Percentiles rank a stretch among this genome's conserved stretches.
phyloP scores from a whole-genome alignment of 1,140 invertebrate genomes.

The Heliconius himera region DNA sequence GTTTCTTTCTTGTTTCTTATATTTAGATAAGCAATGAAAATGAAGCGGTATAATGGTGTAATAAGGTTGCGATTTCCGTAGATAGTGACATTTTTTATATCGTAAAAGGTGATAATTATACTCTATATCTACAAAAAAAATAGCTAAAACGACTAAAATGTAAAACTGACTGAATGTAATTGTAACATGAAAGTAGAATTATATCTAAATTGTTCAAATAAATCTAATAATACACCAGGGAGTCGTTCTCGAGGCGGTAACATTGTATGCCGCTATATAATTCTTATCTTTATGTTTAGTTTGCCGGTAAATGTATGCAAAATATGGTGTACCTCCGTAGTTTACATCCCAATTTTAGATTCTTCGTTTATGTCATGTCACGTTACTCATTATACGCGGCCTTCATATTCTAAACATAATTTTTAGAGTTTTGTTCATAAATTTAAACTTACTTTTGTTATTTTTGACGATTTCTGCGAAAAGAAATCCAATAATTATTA shows the following conservation, averaged over 20 bases:
- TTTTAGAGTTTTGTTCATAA: background rate
- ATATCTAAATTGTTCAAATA: conserved; percentile 8
- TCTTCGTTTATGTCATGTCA: conserved; percentile 12
- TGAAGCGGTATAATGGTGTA: too few relatives aligned
- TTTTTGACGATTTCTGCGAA: too few relatives aligned
- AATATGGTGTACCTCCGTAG: background rate
- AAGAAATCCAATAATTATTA: too few relatives aligned
- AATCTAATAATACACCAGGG: conserved; percentile 10
- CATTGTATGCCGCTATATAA: background rate
- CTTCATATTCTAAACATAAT: background rate
- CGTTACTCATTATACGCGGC: conserved; percentile 17
- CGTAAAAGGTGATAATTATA: too few relatives aligned
- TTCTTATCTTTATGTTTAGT: conserved; percentile 5
- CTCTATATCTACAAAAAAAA: background rate
- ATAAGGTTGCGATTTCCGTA: background rate
- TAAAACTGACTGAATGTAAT: background rate
- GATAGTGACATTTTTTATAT: background rate
- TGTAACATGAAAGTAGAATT: background rate
- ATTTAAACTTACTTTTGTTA: too few relatives aligned
- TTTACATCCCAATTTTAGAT: conserved; percentile 8
- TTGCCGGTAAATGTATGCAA: background rate
- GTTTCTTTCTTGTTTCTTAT: too few relatives aligned
- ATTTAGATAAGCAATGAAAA: too few relatives aligned
- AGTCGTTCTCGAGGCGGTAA: background rate
- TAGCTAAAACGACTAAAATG: background rate